Evolutionary conservation across 2,888 invertebrate genomes (phyloP), one percentile per base, ranked within the genome.

Genomic region (Agrypnus murinus): DNA sequence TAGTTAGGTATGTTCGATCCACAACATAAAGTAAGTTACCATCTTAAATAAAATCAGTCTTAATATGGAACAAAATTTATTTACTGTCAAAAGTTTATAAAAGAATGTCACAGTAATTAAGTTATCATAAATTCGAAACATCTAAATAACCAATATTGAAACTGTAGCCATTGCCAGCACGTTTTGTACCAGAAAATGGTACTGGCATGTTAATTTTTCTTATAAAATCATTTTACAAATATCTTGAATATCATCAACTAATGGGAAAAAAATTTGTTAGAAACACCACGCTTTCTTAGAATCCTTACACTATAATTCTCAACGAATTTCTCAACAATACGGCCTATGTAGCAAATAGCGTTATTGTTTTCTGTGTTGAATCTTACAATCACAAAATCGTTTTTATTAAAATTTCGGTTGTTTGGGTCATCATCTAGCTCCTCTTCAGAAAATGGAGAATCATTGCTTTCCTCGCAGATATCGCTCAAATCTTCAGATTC

Each of bases 211-310:
- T 45, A 45, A 45, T 9, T n/a, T 45, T 45, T 14, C 5, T 6
- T 14, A 14, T 45, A 45, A 45, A 15, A 4, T 45, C 45, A 15
- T 15, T 15, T 45, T 6, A 3, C 6, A 5, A 40, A 40, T n/a
- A 40, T 40, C n/a, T 40, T 40, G 40, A 40, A n/a, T 10, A 40
- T 40, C 40, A 40, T 40, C 40, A 40, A 40, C 12, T 40, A 7
- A 40, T n/a, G 7, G 8, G 40, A 40, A n/a, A 40, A 40, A n/a
- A 40, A 40, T n/a, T 9, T 40, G n/a, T 40, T 10, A n/a, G 40
- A 40, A 40, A 40, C n/a, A n/a, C 40, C 40, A 40, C 40, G 40
- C n/a, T 12, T 40, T 12, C 40, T 40, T 9, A 40, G n/a, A 40
- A 6, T 3, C n/a, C 3, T 40, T 40, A n/a, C 2, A n/a, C n/a